A percentile compares a stretch with the other conserved stretches of the same genome.
Evolutionary conservation across 2,888 invertebrate genomes (phyloP).

Genomic region (Parnassius apollo): DNA sequence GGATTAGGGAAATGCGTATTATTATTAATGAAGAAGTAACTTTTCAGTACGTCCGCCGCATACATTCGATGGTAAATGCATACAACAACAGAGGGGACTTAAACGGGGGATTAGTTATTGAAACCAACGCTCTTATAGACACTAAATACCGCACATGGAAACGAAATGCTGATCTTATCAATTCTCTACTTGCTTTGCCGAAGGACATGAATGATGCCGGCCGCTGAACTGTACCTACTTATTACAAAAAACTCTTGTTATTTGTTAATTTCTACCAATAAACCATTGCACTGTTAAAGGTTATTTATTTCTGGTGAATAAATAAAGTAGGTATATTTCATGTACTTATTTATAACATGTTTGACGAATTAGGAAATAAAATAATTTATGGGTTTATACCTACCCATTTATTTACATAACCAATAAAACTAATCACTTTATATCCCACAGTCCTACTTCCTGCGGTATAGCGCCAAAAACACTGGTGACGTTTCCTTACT

Average conservation of each 20-base stretch:
- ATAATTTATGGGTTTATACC: too few relatives aligned
- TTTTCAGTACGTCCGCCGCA: slow-evolving; percentile 52
- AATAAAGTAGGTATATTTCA: not conserved
- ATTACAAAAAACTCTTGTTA: not conserved
- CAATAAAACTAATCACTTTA: too few relatives aligned
- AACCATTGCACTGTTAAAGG: slow-evolving; percentile 6
- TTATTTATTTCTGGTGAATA: not conserved
- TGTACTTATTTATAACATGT: too few relatives aligned
- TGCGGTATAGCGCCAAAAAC: too few relatives aligned
- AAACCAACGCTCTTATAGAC: slow-evolving; percentile 48
- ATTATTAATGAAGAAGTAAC: slow-evolving; percentile 4
- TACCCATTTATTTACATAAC: too few relatives aligned
- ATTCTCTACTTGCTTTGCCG: slow-evolving; percentile 87
- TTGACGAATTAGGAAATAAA: too few relatives aligned
- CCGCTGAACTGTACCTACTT: slow-evolving; percentile 58
- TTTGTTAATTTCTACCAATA: slow-evolving; percentile 16
- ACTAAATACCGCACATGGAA: slow-evolving; percentile 73
- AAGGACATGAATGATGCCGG: slow-evolving; percentile 88
- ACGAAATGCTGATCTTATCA: slow-evolving; percentile 87
- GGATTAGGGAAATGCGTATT: not conserved
- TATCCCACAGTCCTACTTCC: too few relatives aligned
- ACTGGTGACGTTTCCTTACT: too few relatives aligned
- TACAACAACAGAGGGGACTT: slow-evolving; percentile 40
- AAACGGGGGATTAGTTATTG: slow-evolving; percentile 38
- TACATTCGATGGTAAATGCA: slow-evolving; percentile 53